Percentiles rank a stretch among this genome's conserved stretches.
These are phyloP conservation scores for Drosophila kokeensis DNA, from an alignment of 2,888 invertebrate genomes.

Conservation along the genomic window DNA sequence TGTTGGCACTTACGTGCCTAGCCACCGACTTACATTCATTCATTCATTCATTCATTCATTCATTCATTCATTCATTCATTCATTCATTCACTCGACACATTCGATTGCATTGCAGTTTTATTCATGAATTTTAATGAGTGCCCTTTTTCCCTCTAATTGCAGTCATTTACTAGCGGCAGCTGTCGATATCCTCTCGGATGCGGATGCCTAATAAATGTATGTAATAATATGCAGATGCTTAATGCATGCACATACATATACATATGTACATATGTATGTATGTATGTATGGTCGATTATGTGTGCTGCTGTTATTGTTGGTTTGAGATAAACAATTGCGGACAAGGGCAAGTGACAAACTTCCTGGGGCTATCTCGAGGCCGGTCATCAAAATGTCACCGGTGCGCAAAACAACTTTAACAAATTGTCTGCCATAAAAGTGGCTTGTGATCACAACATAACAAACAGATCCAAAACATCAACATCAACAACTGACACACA, in stretches of 20 bases:
- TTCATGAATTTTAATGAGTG: conserved; percentile 37
- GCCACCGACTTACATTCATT: background rate
- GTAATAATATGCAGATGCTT: background rate
- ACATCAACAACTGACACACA: background rate
- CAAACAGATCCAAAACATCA: background rate
- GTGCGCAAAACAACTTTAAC: conserved; percentile 38
- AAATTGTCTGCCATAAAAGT: conserved; percentile 46
- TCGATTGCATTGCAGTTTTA: conserved; percentile 33
- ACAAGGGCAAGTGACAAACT: conserved; percentile 26
- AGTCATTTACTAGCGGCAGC: conserved; percentile 36
- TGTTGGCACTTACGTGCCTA: background rate
- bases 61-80: too few species aligned
- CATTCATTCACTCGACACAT: conserved; percentile 14
- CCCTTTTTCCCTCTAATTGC: background rate
- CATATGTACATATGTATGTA: background rate
- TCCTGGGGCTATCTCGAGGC: conserved; percentile 44
- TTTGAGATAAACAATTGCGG: conserved; percentile 22
- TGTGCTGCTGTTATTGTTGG: conserved; percentile 28
- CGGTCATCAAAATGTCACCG: conserved; percentile 50
- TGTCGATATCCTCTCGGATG: background rate
- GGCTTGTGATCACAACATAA: conserved; percentile 1
- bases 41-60: conserved; percentile 11
- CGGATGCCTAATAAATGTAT: background rate
- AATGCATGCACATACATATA: background rate
- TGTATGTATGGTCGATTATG: background rate